Conservation (phyloP, 2,888 invertebrate species). For the Mythimna pallens region DNA sequence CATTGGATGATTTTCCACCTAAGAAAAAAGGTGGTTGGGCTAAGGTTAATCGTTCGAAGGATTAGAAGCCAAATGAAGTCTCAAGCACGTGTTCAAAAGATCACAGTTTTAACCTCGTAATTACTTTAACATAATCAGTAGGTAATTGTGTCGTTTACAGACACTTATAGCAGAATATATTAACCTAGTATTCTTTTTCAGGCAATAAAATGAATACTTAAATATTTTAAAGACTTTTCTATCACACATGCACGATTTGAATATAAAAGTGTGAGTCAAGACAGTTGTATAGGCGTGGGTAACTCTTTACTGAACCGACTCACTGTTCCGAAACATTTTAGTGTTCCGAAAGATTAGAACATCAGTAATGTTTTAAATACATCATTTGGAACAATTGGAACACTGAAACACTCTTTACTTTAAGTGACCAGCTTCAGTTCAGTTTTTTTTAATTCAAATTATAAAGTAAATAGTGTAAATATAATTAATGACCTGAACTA, state of each 20-base stretch:
- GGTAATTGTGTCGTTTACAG: constrained; percentile 18
- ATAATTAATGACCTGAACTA: too few relatives aligned
- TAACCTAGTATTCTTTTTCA: not conserved
- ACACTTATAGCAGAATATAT: not conserved
- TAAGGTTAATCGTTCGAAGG: not conserved
- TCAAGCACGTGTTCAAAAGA: not conserved
- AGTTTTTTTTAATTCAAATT: too few relatives aligned
- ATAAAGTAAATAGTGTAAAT: too few relatives aligned
- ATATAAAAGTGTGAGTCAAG: constrained; percentile 2
- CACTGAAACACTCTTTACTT: too few relatives aligned
- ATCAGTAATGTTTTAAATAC: too few relatives aligned
- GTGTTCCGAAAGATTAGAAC: too few relatives aligned
- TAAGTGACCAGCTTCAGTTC: too few relatives aligned
- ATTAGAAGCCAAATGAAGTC: not conserved
- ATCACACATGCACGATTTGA: constrained; percentile 27
- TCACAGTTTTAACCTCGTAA: constrained; percentile 13
- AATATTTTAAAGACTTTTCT: constrained; percentile 2
- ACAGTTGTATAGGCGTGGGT: not conserved
- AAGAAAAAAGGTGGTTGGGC: not conserved
- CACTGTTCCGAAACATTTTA: too few relatives aligned
- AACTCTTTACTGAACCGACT: too few relatives aligned
- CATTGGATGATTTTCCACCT: too few relatives aligned
- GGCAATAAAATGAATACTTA: not conserved
- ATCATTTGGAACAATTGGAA: too few relatives aligned
- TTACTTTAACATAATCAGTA: not conserved